phyloP scores from a whole-genome alignment of 2,888 invertebrate genomes.

The Folsomia candida region DNA sequence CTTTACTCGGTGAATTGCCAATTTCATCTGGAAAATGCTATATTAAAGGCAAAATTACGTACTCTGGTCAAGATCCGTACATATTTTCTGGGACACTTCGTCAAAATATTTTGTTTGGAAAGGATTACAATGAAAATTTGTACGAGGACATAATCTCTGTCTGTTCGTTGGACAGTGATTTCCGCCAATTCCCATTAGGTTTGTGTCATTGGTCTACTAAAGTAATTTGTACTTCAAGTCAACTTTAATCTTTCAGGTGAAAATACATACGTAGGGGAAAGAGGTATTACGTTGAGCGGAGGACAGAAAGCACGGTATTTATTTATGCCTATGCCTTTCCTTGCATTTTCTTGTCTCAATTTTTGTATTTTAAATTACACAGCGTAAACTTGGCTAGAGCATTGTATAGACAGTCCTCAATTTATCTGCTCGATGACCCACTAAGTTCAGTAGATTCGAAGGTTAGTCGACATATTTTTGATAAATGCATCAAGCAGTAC shows the following conservation, averaged over 20 bases:
- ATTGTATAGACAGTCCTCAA: too few relatives aligned
- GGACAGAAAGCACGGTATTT: slow-evolving; percentile 62
- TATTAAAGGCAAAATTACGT: slow-evolving; percentile 55
- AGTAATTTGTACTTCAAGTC: too few relatives aligned
- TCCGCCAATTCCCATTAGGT: slow-evolving; percentile 41
- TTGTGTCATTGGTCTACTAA: too few relatives aligned
- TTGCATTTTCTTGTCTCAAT: too few relatives aligned
- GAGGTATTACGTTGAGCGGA: slow-evolving; percentile 52
- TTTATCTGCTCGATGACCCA: slow-evolving; percentile 59
- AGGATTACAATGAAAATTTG: slow-evolving; percentile 57
- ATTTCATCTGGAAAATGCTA: too few relatives aligned
- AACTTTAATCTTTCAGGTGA: too few relatives aligned
- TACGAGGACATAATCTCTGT: slow-evolving; percentile 55
- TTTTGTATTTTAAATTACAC: too few relatives aligned
- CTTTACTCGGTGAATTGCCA: too few relatives aligned
- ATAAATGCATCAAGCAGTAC: slow-evolving; percentile 54
- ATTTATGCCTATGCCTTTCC: too few relatives aligned
- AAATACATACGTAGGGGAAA: slow-evolving; percentile 39
- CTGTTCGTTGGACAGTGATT: slow-evolving; percentile 54
- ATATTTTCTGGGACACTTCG: slow-evolving; percentile 63
- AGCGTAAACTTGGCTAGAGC: too few relatives aligned
- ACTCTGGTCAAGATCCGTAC: slow-evolving; percentile 44
- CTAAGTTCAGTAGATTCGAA: slow-evolving; percentile 57
- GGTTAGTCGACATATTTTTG: slow-evolving; percentile 57
- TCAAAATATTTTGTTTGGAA: slow-evolving; percentile 90